Conservation (phyloP, 2,797 vertebrate genomes). For the Graptemys geographica region DNA sequence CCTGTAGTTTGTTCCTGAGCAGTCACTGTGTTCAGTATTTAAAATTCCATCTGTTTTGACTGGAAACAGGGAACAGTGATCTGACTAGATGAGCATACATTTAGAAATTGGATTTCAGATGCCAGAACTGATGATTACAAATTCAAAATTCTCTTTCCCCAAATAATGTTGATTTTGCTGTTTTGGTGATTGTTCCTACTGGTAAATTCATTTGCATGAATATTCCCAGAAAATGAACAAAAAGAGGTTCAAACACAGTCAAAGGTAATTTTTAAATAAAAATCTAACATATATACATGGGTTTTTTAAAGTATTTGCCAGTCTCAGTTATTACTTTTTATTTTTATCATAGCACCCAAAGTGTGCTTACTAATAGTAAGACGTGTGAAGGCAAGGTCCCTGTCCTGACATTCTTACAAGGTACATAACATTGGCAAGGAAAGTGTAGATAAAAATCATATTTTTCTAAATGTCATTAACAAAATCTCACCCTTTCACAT, state of each 20-base stretch:
- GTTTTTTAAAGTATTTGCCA: neutral
- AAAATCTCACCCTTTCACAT: neutral
- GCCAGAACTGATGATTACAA: neutral
- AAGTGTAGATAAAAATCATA: neutral
- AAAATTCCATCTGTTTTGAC: neutral
- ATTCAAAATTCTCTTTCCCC: neutral
- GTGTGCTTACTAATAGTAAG: neutral
- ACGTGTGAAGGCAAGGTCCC: neutral
- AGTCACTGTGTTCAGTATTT: neutral
- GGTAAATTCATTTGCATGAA: neutral
- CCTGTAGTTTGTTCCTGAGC: neutral
- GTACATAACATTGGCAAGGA: neutral
- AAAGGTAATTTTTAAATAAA: neutral
- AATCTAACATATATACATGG: neutral
- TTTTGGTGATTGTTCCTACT: neutral
- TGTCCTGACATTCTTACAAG: neutral
- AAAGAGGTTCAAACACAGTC: neutral
- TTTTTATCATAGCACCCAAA: neutral
- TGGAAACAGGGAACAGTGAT: neutral
- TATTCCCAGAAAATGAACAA: neutral
- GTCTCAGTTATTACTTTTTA: neutral
- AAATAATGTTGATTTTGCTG: neutral
- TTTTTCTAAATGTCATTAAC: neutral
- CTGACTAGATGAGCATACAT: neutral
- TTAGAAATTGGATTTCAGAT: neutral